Conservation (phyloP, 2,113 vertebrate genomes). For the Lamprologus speciosus region DNA sequence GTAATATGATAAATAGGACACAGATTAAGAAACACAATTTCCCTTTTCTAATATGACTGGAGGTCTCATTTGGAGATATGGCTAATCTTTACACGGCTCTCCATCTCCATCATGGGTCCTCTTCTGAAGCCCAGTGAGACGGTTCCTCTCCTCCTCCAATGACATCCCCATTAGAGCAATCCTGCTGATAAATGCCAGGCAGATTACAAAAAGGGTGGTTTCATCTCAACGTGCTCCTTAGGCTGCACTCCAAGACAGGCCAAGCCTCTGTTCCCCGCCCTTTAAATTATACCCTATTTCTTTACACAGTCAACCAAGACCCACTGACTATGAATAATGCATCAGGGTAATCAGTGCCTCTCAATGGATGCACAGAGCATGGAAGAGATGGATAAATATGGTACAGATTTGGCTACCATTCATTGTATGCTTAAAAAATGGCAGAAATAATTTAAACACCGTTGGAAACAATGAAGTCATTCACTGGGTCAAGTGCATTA, state of each 20-base stretch:
- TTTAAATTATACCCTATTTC: constrained; percentile 60
- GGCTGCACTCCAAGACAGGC: constrained; percentile 48
- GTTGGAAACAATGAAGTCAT: not conserved
- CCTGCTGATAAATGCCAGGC: constrained; percentile 68
- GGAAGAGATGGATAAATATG: constrained; percentile 48
- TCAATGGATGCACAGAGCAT: constrained; percentile 29
- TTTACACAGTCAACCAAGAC: constrained; percentile 49
- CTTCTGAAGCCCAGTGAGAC: constrained; percentile 47
- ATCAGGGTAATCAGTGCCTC: constrained; percentile 55
- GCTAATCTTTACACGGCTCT: constrained; percentile 62
- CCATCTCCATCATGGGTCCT: constrained; percentile 58
- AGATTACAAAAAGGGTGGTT: constrained; percentile 61
- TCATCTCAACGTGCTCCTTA: constrained; percentile 54
- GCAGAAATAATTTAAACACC: not conserved
- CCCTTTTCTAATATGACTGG: constrained; percentile 47
- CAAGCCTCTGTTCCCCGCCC: constrained; percentile 33
- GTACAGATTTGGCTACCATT: not conserved
- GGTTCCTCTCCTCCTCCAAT: constrained; percentile 29
- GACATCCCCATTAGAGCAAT: constrained; percentile 70
- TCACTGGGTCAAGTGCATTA: not conserved
- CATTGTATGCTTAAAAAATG: not conserved
- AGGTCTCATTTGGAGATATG: constrained; percentile 61
- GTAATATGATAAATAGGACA: constrained; percentile 55
- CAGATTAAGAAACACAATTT: constrained; percentile 60
- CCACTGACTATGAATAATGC: constrained; percentile 56